Evolutionary conservation across 2,797 vertebrate species (phyloP), one percentile per base, ranked within the genome.

Genomic region (Masticophis lateralis): DNA sequence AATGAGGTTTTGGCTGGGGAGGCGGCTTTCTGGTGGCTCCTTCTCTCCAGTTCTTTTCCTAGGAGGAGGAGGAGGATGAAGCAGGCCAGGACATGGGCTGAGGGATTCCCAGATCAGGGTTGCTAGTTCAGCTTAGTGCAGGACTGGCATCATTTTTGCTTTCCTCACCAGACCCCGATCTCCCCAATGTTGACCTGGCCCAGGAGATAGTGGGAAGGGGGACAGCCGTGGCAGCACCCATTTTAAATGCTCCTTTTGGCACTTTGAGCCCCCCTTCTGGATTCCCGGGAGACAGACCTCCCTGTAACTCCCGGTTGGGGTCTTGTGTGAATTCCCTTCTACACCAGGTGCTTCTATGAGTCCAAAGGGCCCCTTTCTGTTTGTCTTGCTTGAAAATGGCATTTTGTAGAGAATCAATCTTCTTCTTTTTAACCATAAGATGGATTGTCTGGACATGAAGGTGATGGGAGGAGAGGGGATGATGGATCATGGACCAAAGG

Each of bases 311-410:
- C 95, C 95, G 89, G 93, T 63, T 13, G 93, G 94, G 86, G 94
- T 95, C 95, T 95, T 43, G 93, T 92, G 32, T 92, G 87, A 1
- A 1, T 55, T 0, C 3, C 92, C 74, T 92, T 90, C 10, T 92
- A 94, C 91, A 94, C 94, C 95, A 89, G 83, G 63, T 55, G 3
- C 88, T 93, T 94, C 90, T 94, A 95, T 95, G 95, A 91, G 74
- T 93, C 94, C 86, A 95, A 95, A n/a, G 2, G 83, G 94, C 96
- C 95, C 96, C 94, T 96, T 37, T 96, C 94, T 91, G 43, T 96
- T 96, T 97, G 96, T 96, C 96, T 97, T 60, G 57, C 97, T 97
- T 95, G 96, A 96, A 97, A 97, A 95, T 94, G 94, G 94, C 92
- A 61, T 96, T 95, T 95, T 95, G 97, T 95, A 51, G 96, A 95